phyloP scores from a whole-genome alignment of 2,888 invertebrate genomes.

The Neoaliturus tenellus region DNA sequence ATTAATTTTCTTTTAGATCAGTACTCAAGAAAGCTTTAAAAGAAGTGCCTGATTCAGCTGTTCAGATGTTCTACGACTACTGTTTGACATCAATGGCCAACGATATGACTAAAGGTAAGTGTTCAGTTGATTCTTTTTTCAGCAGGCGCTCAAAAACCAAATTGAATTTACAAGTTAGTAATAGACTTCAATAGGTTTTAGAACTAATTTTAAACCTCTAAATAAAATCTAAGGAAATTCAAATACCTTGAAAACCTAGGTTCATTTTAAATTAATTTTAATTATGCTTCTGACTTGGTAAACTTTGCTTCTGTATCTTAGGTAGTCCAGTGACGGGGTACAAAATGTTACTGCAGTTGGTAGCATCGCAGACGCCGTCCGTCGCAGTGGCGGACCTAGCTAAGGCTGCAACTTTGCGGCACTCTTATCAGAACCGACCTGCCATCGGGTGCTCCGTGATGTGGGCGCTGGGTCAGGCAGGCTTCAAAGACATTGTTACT shows the following conservation, averaged over 20 bases:
- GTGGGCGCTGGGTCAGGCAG: constrained; percentile 87
- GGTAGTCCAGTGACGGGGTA: constrained; percentile 80
- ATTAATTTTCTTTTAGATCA: constrained; percentile 63
- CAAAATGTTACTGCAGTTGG: constrained; percentile 82
- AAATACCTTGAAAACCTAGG: too few relatives aligned
- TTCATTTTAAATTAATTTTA: too few relatives aligned
- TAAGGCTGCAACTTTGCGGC: constrained; percentile 79
- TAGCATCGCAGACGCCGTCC: constrained; percentile 80
- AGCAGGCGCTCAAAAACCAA: too few relatives aligned
- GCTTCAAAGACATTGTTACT: constrained; percentile 78
- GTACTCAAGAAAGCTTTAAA: constrained; percentile 74
- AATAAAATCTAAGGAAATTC: too few relatives aligned
- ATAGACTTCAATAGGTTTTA: too few relatives aligned
- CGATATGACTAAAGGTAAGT: constrained; percentile 81
- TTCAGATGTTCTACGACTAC: constrained; percentile 83
- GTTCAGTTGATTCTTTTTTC: too few relatives aligned
- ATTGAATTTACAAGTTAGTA: too few relatives aligned
- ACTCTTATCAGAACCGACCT: constrained; percentile 86
- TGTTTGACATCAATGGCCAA: constrained; percentile 82
- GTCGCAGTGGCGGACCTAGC: constrained; percentile 78
- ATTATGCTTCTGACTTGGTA: too few relatives aligned
- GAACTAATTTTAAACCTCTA: too few relatives aligned
- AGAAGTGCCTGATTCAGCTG: constrained; percentile 77
- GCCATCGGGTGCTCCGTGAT: constrained; percentile 83
- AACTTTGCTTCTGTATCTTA: constrained; percentile 63